Conservation (phyloP, 2,888 invertebrate genomes). For the Papilio demoleus region DNA sequence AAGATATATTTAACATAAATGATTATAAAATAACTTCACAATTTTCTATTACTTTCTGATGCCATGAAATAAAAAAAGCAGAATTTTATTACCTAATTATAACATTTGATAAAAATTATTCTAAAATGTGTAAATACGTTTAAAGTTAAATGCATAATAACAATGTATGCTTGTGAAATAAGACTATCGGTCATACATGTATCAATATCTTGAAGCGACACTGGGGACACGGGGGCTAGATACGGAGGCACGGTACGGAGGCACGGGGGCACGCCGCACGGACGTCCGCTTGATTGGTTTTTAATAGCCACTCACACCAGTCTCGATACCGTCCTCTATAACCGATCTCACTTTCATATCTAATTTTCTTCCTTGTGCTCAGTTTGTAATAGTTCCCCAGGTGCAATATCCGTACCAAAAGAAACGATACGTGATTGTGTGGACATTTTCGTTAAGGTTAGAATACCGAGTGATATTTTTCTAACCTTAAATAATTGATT, state of each 20-base stretch:
- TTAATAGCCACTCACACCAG: slow-evolving; percentile 53
- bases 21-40: too few species aligned
- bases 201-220: neutral
- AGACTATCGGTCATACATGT: too few species aligned
- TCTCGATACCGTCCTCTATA: slow-evolving; percentile 33
- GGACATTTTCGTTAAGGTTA: neutral
- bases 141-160: too few species aligned
- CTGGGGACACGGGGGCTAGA: neutral
- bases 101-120: too few species aligned
- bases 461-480: neutral
- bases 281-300: slow-evolving; percentile 55
- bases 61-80: too few species aligned
- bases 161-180: neutral
- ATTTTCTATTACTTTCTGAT: too few species aligned
- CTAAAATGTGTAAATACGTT: neutral
- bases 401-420: slow-evolving; percentile 17
- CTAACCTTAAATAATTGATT: neutral
- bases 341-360: slow-evolving; percentile 39
- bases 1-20: too few species aligned
- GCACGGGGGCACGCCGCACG: slow-evolving; percentile 18
- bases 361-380: slow-evolving; percentile 36
- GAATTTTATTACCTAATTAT: too few species aligned
- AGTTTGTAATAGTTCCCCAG: slow-evolving; percentile 17
- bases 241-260: neutral
- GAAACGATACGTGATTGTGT: slow-evolving; percentile 2